A percentile compares a stretch with the other conserved stretches of the same genome.
These are phyloP conservation scores for Furcula furcula DNA, from an alignment of 2,888 invertebrate genomes.

Conservation along the genomic window DNA sequence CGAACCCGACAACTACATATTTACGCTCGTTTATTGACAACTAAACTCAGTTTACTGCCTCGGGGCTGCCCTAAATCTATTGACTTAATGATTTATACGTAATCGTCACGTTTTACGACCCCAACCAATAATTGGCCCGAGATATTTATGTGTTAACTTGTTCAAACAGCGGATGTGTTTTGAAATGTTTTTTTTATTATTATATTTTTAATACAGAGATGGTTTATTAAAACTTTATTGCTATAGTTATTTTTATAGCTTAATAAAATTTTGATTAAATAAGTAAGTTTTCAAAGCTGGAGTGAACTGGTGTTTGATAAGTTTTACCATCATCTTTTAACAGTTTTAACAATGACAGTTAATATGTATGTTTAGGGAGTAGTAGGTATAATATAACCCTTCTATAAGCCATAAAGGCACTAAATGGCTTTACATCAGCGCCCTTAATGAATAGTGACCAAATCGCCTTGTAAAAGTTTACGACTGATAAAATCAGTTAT, in stretches of 20 bases:
- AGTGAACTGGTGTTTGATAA: too few relatives aligned
- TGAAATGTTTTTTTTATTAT: conserved; percentile 33
- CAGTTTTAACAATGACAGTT: too few relatives aligned
- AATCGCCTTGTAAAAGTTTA: conserved; percentile 72
- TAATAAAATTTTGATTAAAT: conserved; percentile 22
- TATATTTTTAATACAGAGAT: conserved; percentile 29
- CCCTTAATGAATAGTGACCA: conserved; percentile 56
- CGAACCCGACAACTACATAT: conserved; percentile 47
- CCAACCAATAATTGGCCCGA: conserved; percentile 28
- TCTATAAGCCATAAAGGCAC: conserved; percentile 2
- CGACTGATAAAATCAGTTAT: conserved; percentile 78
- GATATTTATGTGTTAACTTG: conserved; percentile 32
- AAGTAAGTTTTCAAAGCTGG: too few relatives aligned
- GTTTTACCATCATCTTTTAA: too few relatives aligned
- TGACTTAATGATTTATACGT: conserved; percentile 58
- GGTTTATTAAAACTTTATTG: conserved; percentile 30
- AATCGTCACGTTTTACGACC: conserved; percentile 40
- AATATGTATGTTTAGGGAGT: too few relatives aligned
- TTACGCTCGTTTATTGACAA: conserved; percentile 61
- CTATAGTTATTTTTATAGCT: conserved; percentile 27
- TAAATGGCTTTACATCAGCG: conserved; percentile 23
- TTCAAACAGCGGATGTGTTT: conserved; percentile 32
- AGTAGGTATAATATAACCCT: background rate
- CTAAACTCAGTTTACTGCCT: conserved; percentile 54
- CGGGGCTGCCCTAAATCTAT: conserved; percentile 52